Base-by-base conservation (phyloP, 35 echinoderm and acorn worm genomes). In the Apostichopus californicus region DNA sequence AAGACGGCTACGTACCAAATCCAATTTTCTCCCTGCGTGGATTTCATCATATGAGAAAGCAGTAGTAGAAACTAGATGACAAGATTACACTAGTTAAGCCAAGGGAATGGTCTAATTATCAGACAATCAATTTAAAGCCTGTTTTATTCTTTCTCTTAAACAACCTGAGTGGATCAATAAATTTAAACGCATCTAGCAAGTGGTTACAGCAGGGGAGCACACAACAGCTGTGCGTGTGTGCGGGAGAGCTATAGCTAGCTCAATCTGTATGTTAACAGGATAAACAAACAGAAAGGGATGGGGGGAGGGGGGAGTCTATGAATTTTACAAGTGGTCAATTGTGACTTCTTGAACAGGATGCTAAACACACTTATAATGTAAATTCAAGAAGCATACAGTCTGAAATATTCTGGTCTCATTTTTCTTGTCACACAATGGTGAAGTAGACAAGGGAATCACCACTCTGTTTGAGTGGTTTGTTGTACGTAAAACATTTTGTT, bases 51-150 rank as follows among this genome's bases (percentile, higher is more conserved):
- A 85, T 75, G 71, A 18, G 71, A 22, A n/a, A 20, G 71, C 6
- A 52, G 57, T 53, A 85, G 81, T 85, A 17, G 55, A 55, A 24
- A 56, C 54, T 8, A 58, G 81, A 18, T 85, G 81, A 85, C 58
- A 58, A 85, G 81, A 85, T 85, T 85, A 85, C 81, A 85, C 55
- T 57, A 85, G 58, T 85, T 9, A 85, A 85, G 81, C 56, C 58
- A 8, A 9, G 81, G 57, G 81, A 85, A 85, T 85, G 81, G 81
- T 85, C 81, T 85, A 85, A 85, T 85, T 85, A 85, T 83, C 80
- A 83, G 46, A 18, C 80, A 83, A 83, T 83, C 80, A 83, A 83
- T 83, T 83, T 83, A 83, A 55, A 83, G 80, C 80, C 80, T 57
- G 10, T 55, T 83, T 83, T 83, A 83, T 53, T 83, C 80, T 54